phyloP scores from a whole-genome alignment of 2,113 vertebrate species.

The Cyphomyrus plagiostoma region DNA sequence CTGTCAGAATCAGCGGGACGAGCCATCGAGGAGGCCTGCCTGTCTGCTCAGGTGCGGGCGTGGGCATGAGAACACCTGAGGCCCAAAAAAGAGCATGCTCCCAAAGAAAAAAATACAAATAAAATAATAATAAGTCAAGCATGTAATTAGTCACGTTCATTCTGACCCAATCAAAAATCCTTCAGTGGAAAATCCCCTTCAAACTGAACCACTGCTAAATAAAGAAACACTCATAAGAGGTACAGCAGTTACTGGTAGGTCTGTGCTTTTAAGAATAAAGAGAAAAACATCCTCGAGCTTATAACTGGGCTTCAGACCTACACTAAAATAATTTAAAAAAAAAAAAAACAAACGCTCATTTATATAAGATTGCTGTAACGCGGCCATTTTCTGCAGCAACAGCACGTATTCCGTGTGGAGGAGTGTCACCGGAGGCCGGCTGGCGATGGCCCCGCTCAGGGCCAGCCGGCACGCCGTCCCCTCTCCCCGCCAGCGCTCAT shows the following conservation, averaged over 20 bases:
- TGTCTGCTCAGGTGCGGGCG: background rate
- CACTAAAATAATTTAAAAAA: background rate
- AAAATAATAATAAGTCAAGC: background rate
- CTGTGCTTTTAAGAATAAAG: background rate
- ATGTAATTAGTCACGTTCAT: background rate
- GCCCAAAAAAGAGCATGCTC: background rate
- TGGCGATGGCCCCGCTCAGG: background rate
- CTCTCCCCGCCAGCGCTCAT: constrained; percentile 54
- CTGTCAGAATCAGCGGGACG: constrained; percentile 33
- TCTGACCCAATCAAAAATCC: background rate
- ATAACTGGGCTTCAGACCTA: background rate
- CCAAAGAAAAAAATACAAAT: background rate
- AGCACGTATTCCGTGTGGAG: background rate
- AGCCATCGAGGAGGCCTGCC: background rate
- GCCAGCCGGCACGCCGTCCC: constrained; percentile 29
- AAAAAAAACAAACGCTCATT: background rate
- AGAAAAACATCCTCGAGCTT: background rate
- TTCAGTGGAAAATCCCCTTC: background rate
- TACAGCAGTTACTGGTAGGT: background rate
- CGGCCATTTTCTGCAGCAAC: background rate
- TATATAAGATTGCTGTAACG: background rate
- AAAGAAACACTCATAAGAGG: background rate
- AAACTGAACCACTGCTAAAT: background rate
- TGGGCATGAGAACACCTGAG: background rate
- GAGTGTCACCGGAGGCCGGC: background rate